Percentiles rank a stretch among this genome's conserved stretches.
These are phyloP conservation scores for Lasioglossum calceatum DNA, from an alignment of 2,888 invertebrate species.

Conservation along the genomic window DNA sequence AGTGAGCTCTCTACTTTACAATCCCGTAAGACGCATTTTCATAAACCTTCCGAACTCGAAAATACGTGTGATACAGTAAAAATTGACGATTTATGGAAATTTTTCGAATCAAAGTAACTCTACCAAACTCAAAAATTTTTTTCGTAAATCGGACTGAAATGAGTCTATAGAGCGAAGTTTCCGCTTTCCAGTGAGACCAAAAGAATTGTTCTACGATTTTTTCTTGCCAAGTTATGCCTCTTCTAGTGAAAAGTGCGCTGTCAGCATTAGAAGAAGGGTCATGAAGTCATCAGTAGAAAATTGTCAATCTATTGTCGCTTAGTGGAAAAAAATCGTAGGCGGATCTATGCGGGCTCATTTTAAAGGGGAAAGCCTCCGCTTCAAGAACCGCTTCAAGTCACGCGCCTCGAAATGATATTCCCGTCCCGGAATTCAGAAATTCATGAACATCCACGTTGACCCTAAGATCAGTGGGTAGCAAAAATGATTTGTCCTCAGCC, in stretches of 20 bases:
- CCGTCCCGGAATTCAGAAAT: too few relatives aligned
- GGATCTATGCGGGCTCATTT: rapidly evolving
- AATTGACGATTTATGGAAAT: not conserved
- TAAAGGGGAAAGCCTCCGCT: not conserved
- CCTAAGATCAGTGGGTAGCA: not conserved
- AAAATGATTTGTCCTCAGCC: not conserved
- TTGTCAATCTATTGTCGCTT: not conserved
- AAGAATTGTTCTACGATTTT: not conserved
- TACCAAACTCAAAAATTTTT: not conserved
- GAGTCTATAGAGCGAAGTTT: rapidly evolving
- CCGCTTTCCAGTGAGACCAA: not conserved
- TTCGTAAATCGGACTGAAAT: rapidly evolving
- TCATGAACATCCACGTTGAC: too few relatives aligned
- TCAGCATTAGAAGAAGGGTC: not conserved
- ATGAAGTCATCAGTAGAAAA: not conserved
- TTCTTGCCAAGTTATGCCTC: not conserved
- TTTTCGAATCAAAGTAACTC: not conserved
- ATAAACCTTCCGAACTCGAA: not conserved
- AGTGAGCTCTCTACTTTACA: not conserved
- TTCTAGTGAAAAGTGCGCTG: not conserved
- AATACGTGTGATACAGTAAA: not conserved
- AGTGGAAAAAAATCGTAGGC: not conserved
- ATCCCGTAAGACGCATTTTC: not conserved
- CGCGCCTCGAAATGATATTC: rapidly evolving
- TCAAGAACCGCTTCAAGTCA: not conserved